Evolutionary conservation across 1,140 invertebrate species (phyloP).

Genomic region (Heterodera carotae): DNA sequence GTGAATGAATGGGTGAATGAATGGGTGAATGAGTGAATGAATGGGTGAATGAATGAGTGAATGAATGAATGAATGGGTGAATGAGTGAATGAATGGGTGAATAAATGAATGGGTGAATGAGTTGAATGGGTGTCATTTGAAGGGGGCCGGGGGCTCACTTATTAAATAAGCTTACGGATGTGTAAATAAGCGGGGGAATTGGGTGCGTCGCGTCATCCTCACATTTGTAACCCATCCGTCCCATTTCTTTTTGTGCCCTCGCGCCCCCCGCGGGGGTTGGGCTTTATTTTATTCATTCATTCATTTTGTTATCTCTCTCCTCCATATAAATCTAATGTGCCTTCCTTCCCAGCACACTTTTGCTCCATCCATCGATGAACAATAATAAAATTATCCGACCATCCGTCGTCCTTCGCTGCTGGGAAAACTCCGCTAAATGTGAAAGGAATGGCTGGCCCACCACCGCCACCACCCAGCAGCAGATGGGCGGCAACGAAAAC

Average conservation of each 20-base stretch:
- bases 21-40: too few species aligned
- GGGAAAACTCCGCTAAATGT: background rate
- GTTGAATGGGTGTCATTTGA: background rate
- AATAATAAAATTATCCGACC: conserved; percentile 6
- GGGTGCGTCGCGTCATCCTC: too few species aligned
- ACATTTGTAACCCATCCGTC: too few species aligned
- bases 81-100: too few species aligned
- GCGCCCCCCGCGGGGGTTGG: too few species aligned
- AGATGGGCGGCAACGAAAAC: background rate
- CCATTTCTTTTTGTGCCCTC: too few species aligned
- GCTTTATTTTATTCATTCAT: background rate
- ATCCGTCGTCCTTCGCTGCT: background rate
- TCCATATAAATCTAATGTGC: background rate
- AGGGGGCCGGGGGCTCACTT: background rate
- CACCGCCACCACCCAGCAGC: too few species aligned
- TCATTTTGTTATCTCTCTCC: background rate
- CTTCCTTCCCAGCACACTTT: background rate
- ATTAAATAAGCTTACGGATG: background rate
- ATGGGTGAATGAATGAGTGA: too few species aligned
- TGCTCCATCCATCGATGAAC: background rate
- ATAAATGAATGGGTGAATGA: too few species aligned
- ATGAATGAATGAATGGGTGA: too few species aligned
- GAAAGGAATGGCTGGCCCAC: background rate
- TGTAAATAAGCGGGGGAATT: too few species aligned
- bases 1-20: too few species aligned